A percentile compares a stretch with the other conserved stretches of the same genome.
phyloP scores from a whole-genome alignment of 2,888 invertebrate species.

The Microctonus hyperodae region DNA sequence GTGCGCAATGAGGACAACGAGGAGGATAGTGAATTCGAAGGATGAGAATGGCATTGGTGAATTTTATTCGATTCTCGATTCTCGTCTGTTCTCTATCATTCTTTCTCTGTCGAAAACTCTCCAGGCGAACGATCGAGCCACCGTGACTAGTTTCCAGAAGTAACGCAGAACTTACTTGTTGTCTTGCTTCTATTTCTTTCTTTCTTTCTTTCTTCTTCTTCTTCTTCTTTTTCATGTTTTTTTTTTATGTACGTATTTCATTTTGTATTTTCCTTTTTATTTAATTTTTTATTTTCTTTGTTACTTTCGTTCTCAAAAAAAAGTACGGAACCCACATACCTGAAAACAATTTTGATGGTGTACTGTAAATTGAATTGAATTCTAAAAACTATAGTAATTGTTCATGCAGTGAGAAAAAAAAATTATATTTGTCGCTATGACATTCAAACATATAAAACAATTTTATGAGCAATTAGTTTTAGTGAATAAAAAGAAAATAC shows the following conservation, averaged over 20 bases:
- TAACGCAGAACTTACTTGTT: constrained; percentile 31
- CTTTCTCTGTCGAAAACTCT: constrained; percentile 28
- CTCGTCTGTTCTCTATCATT: constrained; percentile 13
- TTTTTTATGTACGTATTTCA: constrained; percentile 6
- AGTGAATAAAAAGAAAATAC: not conserved
- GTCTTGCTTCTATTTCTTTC: constrained; percentile 17
- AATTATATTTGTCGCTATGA: not conserved
- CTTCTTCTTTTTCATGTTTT: constrained; percentile 16
- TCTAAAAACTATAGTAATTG: not conserved
- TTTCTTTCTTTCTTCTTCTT: constrained; percentile 16
- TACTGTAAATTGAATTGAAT: not conserved
- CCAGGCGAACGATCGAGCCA: constrained; percentile 38
- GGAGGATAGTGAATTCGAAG: constrained; percentile 16
- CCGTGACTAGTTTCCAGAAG: constrained; percentile 40
- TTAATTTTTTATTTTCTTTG: constrained; percentile 19
- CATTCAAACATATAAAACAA: not conserved
- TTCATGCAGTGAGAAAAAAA: not conserved
- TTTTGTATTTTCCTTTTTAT: constrained; percentile 5
- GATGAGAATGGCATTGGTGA: constrained; percentile 25
- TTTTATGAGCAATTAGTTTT: not conserved
- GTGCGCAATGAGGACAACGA: constrained; percentile 21
- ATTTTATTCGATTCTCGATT: constrained; percentile 43
- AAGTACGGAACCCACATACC: constrained; percentile 5
- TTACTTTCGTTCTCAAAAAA: not conserved
- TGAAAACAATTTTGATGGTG: constrained; percentile 14